Evolutionary conservation across 1,140 invertebrate genomes (phyloP), one percentile per base, ranked within the genome.

Genomic region (Eupristina koningsbergeri): DNA sequence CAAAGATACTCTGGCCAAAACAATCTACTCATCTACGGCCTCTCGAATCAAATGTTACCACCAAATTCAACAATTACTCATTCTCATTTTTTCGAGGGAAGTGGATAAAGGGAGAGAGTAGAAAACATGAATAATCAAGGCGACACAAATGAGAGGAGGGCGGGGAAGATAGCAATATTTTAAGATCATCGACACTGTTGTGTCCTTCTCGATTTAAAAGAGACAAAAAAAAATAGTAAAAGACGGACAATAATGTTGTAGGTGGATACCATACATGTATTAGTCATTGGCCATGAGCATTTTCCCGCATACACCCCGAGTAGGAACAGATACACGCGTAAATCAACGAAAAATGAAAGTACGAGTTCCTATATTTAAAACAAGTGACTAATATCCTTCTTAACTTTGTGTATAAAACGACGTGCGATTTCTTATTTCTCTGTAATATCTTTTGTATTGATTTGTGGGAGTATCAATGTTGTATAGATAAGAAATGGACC

Each of bases 381-480:
- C 67, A 80, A 84, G 75, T 84, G 83, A 84, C 83, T 84, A 80
- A 84, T 79, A 36, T 76, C 39, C n/a, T 64, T 64, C 34, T 58
- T 26, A 7, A 22, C 13, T 22, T 58, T 22, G 53, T 26, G 26
- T 26, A 22, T 9, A 22, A 5, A 0, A 6, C 2, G 5, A 13
- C 19, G 53, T 22, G 53, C 22, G 53, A 58, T 22, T 58, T 22
- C 53, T 58, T 58, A 58, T 58, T 58, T 9, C 53, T 19, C 53
- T 2, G 45, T 58, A 76, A n/a, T n/a, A n/a, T 34, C 50, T 53
- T 36, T 39, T 78, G 0, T 75, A 53, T 34, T 17, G 47, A 63
- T 78, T n/a, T 39, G 34, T 78, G n/a, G n/a, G n/a, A n/a, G n/a
- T n/a, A n/a, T n/a, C n/a, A n/a, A n/a, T n/a, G n/a, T n/a, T n/a